phyloP scores from a whole-genome alignment of 2,888 invertebrate species.

The Sesamia inferens region DNA sequence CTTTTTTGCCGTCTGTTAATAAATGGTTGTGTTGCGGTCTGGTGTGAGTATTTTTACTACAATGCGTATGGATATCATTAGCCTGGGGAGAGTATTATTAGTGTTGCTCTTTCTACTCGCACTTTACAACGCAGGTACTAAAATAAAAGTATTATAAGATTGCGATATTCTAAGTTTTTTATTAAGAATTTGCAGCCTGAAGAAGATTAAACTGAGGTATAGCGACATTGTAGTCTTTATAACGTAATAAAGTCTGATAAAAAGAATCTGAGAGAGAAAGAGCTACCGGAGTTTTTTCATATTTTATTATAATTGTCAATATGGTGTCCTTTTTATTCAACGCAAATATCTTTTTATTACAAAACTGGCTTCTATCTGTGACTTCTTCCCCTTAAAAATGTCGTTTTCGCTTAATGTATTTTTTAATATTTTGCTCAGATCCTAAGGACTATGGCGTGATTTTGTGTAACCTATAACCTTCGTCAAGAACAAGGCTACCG shows the following conservation, averaged over 20 bases:
- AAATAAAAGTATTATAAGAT: slow-evolving; percentile 38
- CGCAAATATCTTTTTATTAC: background rate
- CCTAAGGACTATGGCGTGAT: too few species aligned
- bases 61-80: slow-evolving; percentile 48
- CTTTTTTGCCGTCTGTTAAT: slow-evolving; percentile 13
- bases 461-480: too few species aligned
- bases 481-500: too few species aligned
- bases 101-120: slow-evolving; percentile 38
- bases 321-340: too few species aligned
- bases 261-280: background rate
- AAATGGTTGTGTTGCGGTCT: slow-evolving; percentile 16
- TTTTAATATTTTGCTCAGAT: too few species aligned
- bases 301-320: background rate
- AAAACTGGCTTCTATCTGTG: too few species aligned
- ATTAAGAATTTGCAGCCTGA: slow-evolving; percentile 18
- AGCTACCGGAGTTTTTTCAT: background rate
- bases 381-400: too few species aligned
- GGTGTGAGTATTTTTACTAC: slow-evolving; percentile 32
- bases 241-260: background rate
- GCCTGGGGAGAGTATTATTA: slow-evolving; percentile 38
- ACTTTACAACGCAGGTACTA: slow-evolving; percentile 17
- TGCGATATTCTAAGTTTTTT: slow-evolving; percentile 37
- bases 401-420: too few species aligned
- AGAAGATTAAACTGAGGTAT: slow-evolving; percentile 20
- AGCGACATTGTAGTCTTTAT: slow-evolving; percentile 7